phyloP scores from a whole-genome alignment of 2,797 vertebrate species.

The Chelon labrosus region DNA sequence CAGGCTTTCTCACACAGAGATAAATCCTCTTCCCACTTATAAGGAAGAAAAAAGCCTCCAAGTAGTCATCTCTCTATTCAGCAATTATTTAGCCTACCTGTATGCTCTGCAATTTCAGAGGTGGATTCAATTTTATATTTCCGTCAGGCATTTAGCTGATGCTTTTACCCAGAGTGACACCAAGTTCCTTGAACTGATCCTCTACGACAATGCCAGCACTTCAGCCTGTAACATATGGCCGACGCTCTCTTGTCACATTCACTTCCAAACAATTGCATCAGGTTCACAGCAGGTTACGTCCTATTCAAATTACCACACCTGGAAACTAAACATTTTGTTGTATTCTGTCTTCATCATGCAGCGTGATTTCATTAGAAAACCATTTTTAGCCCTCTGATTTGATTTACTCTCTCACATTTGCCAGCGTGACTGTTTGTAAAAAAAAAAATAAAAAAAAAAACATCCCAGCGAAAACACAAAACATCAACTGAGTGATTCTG shows the following conservation, averaged over 20 bases:
- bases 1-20: conserved; percentile 60
- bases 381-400: conserved; percentile 65
- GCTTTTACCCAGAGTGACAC: conserved; percentile 41
- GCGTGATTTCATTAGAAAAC: conserved; percentile 58
- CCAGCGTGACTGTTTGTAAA: conserved; percentile 37
- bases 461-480: conserved; percentile 22
- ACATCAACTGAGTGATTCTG: conserved; percentile 47
- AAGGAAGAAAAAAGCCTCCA: conserved; percentile 37
- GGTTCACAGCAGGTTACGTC: conserved; percentile 60
- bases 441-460: conserved; percentile 4
- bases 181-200: conserved; percentile 37
- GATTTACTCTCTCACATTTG: conserved; percentile 60
- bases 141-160: conserved; percentile 36
- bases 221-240: conserved; percentile 53
- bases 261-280: conserved; percentile 60
- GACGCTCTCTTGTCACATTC: conserved; percentile 50
- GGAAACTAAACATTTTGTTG: conserved; percentile 52
- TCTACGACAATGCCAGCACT: conserved; percentile 23
- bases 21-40: conserved; percentile 73
- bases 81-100: conserved; percentile 70
- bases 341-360: conserved; percentile 32
- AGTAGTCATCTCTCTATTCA: conserved; percentile 65
- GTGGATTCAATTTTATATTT: conserved; percentile 59
- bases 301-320: conserved; percentile 55
- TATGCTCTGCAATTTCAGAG: conserved; percentile 59